Base-by-base conservation (phyloP, 2,113 vertebrate species). In the Carettochelys insculpta region DNA sequence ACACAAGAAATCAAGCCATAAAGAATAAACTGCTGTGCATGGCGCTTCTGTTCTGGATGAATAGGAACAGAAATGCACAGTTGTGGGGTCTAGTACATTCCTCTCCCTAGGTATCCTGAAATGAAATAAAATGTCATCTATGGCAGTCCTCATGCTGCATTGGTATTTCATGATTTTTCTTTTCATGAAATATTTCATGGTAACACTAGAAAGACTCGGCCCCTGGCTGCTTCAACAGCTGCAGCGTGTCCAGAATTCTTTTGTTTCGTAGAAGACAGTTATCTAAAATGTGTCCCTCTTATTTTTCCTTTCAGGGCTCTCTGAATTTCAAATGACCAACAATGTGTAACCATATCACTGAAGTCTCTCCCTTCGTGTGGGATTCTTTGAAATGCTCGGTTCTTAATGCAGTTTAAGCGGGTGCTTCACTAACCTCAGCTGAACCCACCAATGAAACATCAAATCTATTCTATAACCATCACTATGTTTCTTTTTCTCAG, bases 1-100 rank as follows among this genome's bases (percentile, higher is more conserved):
- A 87, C 61, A 85, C 58, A 86, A 85, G 24, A 97, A 97, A 97
- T 97, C 94, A 97, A 95, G 61, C 71, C 88, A 95, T 96, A 97
- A 97, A 97, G 91, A 95, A 95, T 82, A 95, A 77, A 41, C 88
- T 96, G 84, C 71, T 84, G 75, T 91, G 86, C n/a, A 38, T 87
- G 83, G 90, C 94, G 96, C 95, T 95, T 97, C 86, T 95, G 82
- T 97, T 96, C 81, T 83, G 80, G 83, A 89, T 91, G 87, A 97
- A 88, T 38, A 78, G 84, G 81, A 90, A 75, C 56, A 71, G 38
- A 87, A 96, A 96, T 87, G 83, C 3, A 4, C 2, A 8, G 89
- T 29, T 90, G 90, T n/a, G 56, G 71, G 58, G 51, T 7, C 19
- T 88, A 81, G 48, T 84, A 29, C 79, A 34, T 96, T 96, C 29